These are phyloP conservation scores for Zhuqinia jingwanae DNA, from an alignment of 2,888 invertebrate genomes.

Conservation along the genomic window DNA sequence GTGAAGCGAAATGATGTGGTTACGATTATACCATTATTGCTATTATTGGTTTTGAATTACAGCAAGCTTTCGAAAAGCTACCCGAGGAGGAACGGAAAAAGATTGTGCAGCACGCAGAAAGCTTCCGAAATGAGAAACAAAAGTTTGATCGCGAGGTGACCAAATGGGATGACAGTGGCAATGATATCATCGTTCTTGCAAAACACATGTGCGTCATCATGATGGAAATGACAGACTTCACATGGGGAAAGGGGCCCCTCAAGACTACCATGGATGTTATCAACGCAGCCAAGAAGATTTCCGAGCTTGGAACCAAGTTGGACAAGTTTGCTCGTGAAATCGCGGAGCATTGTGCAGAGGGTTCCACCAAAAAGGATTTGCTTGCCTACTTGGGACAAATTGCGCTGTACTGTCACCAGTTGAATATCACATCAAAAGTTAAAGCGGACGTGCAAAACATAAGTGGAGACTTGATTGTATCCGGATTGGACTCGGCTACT, in stretches of 20 bases:
- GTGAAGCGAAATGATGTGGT: conserved; percentile 99
- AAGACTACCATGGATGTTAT: conserved; percentile 99
- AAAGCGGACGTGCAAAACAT: conserved; percentile 99
- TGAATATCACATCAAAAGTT: conserved; percentile 99
- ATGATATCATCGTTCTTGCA: conserved; percentile 98
- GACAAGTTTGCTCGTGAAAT: conserved; percentile 98
- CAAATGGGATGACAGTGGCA: conserved; percentile 99
- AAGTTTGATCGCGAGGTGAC: conserved; percentile 99
- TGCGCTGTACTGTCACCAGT: conserved; percentile 98
- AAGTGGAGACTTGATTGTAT: conserved; percentile 98
- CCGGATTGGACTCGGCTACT: conserved; percentile 98
- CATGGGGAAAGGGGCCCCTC: conserved; percentile 96
- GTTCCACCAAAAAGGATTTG: conserved; percentile 97
- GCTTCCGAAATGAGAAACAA: conserved; percentile 96
- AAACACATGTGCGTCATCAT: conserved; percentile 99
- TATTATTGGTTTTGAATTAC: conserved; percentile 88
- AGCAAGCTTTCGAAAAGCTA: conserved; percentile 97
- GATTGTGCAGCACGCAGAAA: conserved; percentile 96
- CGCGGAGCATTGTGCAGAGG: conserved; percentile 98
- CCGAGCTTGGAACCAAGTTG: conserved; percentile 97
- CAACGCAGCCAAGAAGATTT: conserved; percentile 99
- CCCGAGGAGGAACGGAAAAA: conserved; percentile 99
- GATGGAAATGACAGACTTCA: conserved; percentile 99
- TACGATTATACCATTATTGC: conserved; percentile 99
- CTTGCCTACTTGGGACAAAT: conserved; percentile 98